phyloP scores from a whole-genome alignment of 2,113 vertebrate species.

The Zosterops borbonicus region DNA sequence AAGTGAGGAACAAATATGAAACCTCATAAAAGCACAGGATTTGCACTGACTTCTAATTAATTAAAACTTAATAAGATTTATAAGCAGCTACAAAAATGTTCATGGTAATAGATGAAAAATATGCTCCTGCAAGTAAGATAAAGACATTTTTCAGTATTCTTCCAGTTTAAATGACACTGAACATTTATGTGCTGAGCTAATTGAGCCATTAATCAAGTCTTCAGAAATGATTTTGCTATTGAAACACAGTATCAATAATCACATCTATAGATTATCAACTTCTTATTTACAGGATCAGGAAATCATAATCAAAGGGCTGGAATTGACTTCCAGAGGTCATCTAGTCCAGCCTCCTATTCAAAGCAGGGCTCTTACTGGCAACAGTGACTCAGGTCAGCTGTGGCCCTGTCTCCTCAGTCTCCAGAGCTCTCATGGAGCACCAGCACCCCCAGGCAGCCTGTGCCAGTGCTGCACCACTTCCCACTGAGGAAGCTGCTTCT shows the following conservation, averaged over 20 bases:
- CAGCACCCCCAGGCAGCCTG: not conserved
- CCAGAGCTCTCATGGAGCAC: not conserved
- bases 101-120: not conserved
- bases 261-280: not conserved
- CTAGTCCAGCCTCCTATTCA: not conserved
- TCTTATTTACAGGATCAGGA: not conserved
- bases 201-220: not conserved
- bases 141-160: not conserved
- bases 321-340: not conserved
- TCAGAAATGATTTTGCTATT: not conserved
- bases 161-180: not conserved
- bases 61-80: not conserved
- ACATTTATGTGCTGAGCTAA: not conserved
- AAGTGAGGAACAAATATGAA: not conserved
- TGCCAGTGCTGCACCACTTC: not conserved
- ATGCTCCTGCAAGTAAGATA: not conserved
- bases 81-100: not conserved
- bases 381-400: not conserved
- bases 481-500: not conserved
- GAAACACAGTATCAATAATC: not conserved
- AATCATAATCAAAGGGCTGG: not conserved
- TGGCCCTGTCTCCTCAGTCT: fast-evolving
- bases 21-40: not conserved
- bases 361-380: not conserved
- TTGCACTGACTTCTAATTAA: not conserved